phyloP scores from a whole-genome alignment of 2,113 vertebrate species.

The Malaclemys terrapin region DNA sequence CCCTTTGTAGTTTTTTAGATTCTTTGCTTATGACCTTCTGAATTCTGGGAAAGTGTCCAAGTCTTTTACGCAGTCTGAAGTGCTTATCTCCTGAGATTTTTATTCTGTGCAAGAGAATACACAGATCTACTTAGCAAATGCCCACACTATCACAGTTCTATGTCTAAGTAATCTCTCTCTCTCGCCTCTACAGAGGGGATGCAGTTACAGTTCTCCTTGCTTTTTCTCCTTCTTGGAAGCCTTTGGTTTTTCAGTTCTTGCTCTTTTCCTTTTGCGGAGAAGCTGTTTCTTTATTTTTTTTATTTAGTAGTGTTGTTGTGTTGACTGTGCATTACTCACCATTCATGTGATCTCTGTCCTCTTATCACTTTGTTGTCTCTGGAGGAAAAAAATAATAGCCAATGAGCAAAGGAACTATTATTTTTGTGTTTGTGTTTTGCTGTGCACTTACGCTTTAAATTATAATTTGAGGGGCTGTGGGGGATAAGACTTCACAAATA shows the following conservation, averaged over 20 bases:
- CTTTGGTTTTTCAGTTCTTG: not conserved
- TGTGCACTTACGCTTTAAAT: not conserved
- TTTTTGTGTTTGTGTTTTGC: not conserved
- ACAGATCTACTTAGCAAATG: conserved; percentile 19
- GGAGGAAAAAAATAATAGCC: not conserved
- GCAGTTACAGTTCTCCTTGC: not conserved
- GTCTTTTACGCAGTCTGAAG: not conserved
- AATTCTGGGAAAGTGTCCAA: conserved; percentile 67
- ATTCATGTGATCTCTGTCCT: conserved; percentile 7
- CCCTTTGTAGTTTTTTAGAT: conserved; percentile 30
- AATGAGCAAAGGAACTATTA: not conserved
- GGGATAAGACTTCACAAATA: not conserved
- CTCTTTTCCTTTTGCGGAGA: not conserved
- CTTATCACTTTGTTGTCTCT: not conserved
- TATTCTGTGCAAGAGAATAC: conserved; percentile 47
- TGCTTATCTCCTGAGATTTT: conserved; percentile 42
- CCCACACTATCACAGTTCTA: not conserved
- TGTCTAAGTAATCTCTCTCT: not conserved
- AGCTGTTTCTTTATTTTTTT: not conserved
- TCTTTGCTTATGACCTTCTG: conserved; percentile 53
- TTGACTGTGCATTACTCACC: not conserved
- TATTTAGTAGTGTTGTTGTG: not conserved
- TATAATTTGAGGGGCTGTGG: not conserved
- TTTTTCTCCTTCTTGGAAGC: not conserved
- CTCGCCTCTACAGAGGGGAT: rapidly evolving